Base-by-base conservation (phyloP, 1,140 invertebrate genomes). In the Drosophila dunni region DNA sequence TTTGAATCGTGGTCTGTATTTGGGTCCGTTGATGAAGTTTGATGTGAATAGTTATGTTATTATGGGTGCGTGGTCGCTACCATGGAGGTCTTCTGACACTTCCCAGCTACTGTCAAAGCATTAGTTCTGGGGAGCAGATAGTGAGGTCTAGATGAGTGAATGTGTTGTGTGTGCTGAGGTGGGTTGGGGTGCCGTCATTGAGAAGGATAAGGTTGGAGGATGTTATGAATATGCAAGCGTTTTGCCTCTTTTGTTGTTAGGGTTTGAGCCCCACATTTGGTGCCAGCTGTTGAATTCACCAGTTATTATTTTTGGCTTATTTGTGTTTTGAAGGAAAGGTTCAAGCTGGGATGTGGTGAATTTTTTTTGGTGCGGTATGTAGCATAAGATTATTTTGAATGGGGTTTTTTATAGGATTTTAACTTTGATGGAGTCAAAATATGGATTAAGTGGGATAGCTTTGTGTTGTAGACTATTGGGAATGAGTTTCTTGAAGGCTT, bases 401-500 rank as follows among this genome's bases (percentile, higher is more conserved):
- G 11, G 42, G 0, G 0, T 44, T 45, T 45, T 45, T 45, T 13
- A 45, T 13, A 6, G 13, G 42, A 45, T 45, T 45, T 45, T 13
- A 7, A 45, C 42, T 11, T 9, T 10, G 51, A 36, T 13, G 13
- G 15, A 7, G 11, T 54, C n/a, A n/a, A 44, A 45, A 13, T 15
- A 3, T 45, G 3, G 24, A 11, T 45, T 13, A n/a, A 45, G 42
- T 13, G 42, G 42, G n/a, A 45, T 15, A 36, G 36, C 34, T 54
- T n/a, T 36, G 13, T 36, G 36, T 17, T 54, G 10, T 15, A 54
- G 15, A 8, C 33, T 36, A 2, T 54, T 54, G 3, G 3, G 15
- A 15, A 7, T 38, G 36, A 10, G 36, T 38, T 10, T 38, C 36
- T 8, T 38, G 36, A 38, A 38, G 36, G 36, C 76, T 85, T 79